phyloP scores from a whole-genome alignment of 2,113 vertebrate species.

The Aegotheles bennettii region DNA sequence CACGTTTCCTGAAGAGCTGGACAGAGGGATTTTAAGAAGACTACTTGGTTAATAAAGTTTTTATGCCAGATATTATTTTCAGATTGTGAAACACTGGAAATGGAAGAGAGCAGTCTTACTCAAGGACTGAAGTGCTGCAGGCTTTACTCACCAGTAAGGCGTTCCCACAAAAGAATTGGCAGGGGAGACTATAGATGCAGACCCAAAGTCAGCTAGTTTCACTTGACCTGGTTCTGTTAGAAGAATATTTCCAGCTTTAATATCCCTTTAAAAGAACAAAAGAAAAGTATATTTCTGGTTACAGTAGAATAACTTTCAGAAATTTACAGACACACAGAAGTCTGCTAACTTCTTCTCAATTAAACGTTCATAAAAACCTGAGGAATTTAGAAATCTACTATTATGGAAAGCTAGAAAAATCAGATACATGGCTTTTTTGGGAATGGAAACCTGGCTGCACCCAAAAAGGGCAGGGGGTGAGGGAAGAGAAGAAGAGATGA shows the following conservation, averaged over 20 bases:
- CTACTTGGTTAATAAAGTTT: not conserved
- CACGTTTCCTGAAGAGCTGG: not conserved
- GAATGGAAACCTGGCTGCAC: not conserved
- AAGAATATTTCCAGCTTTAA: conserved; percentile 99
- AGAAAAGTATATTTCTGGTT: not conserved
- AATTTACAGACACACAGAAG: not conserved
- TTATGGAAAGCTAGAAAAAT: not conserved
- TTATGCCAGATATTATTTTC: not conserved
- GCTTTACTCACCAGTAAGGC: conserved; percentile 90
- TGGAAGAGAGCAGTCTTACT: not conserved
- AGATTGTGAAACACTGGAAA: not conserved
- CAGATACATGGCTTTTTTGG: too few relatives aligned
- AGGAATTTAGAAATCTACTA: not conserved
- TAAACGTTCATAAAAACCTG: not conserved
- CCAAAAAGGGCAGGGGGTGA: not conserved
- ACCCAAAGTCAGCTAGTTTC: conserved; percentile 98
- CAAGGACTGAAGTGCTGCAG: not conserved
- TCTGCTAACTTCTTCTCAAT: not conserved
- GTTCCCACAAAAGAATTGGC: conserved; percentile 99
- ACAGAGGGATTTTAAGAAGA: not conserved
- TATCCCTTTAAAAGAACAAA: conserved; percentile 80
- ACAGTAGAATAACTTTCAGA: not conserved
- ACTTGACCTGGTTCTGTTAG: conserved; percentile 97
- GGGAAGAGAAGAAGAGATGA: not conserved
- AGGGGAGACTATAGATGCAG: conserved; percentile 95